Evolutionary conservation across 1,140 invertebrate genomes (phyloP).

Genomic region (Drosophila gunungcola): DNA sequence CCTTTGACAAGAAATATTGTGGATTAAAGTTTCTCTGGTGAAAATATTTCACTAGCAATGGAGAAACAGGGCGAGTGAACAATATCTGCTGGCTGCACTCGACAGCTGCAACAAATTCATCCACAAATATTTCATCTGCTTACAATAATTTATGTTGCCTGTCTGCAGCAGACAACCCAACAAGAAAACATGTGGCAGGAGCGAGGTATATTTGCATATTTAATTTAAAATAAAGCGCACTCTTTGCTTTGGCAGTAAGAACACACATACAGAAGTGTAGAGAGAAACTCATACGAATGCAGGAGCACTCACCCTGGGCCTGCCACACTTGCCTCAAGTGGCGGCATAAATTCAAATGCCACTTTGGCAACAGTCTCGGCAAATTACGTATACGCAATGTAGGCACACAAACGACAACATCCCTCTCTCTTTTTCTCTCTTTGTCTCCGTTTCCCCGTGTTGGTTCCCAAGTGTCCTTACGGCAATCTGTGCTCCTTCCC

Average conservation of each 20-base stretch:
- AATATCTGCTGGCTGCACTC: slow-evolving; percentile 37
- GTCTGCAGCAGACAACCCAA: slow-evolving; percentile 51
- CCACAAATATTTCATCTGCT: slow-evolving; percentile 59
- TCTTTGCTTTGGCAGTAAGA: slow-evolving; percentile 17
- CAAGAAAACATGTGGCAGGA: slow-evolving; percentile 14
- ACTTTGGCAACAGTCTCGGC: slow-evolving; percentile 70
- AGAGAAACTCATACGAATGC: slow-evolving; percentile 15
- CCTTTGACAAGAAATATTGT: background rate
- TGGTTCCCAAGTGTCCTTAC: slow-evolving; percentile 54
- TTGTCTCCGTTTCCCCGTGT: slow-evolving; percentile 15
- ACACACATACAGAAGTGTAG: background rate
- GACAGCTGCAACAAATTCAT: slow-evolving; percentile 50
- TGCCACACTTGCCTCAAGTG: slow-evolving; percentile 70
- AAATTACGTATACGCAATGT: slow-evolving; percentile 78
- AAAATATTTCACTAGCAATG: slow-evolving; percentile 36
- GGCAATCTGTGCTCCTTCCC: slow-evolving; percentile 12
- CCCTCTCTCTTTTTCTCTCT: slow-evolving; percentile 7
- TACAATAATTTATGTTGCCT: slow-evolving; percentile 65
- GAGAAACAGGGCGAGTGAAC: slow-evolving; percentile 18
- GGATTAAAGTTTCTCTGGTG: slow-evolving; percentile 26
- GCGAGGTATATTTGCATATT: slow-evolving; percentile 65
- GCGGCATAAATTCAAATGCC: slow-evolving; percentile 81
- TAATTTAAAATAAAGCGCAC: slow-evolving; percentile 71
- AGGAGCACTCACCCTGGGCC: slow-evolving; percentile 31
- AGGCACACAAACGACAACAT: slow-evolving; percentile 29